Base-by-base conservation (phyloP, 2,113 vertebrate species). In the Hiodon tergisus region DNA sequence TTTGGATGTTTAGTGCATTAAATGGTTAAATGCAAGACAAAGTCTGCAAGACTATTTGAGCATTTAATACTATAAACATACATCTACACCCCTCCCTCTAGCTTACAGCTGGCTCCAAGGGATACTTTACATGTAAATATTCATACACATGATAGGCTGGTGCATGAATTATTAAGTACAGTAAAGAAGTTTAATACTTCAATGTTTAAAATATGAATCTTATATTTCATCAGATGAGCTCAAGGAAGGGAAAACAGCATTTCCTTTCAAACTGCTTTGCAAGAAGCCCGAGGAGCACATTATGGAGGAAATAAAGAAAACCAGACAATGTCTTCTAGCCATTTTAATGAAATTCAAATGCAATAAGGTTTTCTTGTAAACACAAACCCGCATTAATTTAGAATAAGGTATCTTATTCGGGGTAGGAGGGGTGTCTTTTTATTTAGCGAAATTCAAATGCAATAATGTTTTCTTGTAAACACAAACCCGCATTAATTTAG, bases 121-220 rank as follows among this genome's bases (percentile, higher is more conserved):
- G 87, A 91, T 87, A 85, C 83, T 87, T 87, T 82, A 81, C 87
- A 84, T 90, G 90, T 87, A 90, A 90, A 91, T 91, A 91, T 90
- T 90, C 88, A 88, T 85, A 81, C 84, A 81, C 80, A 70, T 59
- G 14, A 59, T 59, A 31, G 31, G 58, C 4, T 14, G 58, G 4
- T 59, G 3, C 14, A 59, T 71, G 85, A 90, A 91, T 90, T 90
- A 90, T 90, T 90, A 84, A 91, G 85, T 80, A 79, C 79, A 75
- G 81, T 67, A 83, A 84, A 87, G 84, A 89, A 88, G 80, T 87
- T 81, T 69, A 80, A 85, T 84, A 83, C 82, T 86, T 87, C 78
- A 74, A 63, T 79, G 83, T 88, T 83, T 83, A 87, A 83, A 79
- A 78, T 78, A 79, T 83, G 78, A 81, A 83, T 86, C 79, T 81